Percentiles rank a stretch among this genome's conserved stretches.
phyloP scores from a whole-genome alignment of 1,140 invertebrate species.

The Drosophila baimaii region DNA sequence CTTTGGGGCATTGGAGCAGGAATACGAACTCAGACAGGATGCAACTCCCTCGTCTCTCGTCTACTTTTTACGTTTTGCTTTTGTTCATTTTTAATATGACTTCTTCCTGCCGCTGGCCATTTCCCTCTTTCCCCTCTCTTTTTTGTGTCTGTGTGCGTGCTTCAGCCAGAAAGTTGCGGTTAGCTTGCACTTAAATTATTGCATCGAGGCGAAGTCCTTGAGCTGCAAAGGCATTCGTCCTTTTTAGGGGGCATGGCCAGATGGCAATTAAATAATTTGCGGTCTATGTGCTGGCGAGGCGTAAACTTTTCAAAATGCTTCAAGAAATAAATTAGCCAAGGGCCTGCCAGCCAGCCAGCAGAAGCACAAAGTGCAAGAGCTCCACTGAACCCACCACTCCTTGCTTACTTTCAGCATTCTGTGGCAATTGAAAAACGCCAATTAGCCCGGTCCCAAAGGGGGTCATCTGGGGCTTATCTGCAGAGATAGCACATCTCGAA shows the following conservation, averaged over 20 bases:
- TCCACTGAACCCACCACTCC: not conserved
- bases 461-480: conserved; percentile 68
- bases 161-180: conserved; percentile 72
- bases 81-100: conserved; percentile 81
- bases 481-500: conserved; percentile 56
- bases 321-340: conserved; percentile 64
- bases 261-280: conserved; percentile 81
- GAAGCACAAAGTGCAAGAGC: conserved; percentile 50
- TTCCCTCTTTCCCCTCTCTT: not conserved
- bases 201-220: conserved; percentile 73
- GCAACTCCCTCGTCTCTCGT: conserved; percentile 68
- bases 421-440: conserved; percentile 79
- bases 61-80: conserved; percentile 44
- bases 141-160: conserved; percentile 41
- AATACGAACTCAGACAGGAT: conserved; percentile 17
- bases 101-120: conserved; percentile 56
- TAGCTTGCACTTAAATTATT: conserved; percentile 80
- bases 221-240: conserved; percentile 47
- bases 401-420: conserved; percentile 43
- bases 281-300: conserved; percentile 65
- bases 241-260: conserved; percentile 45
- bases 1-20: conserved; percentile 48
- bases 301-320: conserved; percentile 60
- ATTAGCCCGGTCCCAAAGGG: conserved; percentile 72
- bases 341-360: conserved; percentile 21